Conservation (phyloP, 2,888 invertebrate species). For the Sthenelais limicola region DNA sequence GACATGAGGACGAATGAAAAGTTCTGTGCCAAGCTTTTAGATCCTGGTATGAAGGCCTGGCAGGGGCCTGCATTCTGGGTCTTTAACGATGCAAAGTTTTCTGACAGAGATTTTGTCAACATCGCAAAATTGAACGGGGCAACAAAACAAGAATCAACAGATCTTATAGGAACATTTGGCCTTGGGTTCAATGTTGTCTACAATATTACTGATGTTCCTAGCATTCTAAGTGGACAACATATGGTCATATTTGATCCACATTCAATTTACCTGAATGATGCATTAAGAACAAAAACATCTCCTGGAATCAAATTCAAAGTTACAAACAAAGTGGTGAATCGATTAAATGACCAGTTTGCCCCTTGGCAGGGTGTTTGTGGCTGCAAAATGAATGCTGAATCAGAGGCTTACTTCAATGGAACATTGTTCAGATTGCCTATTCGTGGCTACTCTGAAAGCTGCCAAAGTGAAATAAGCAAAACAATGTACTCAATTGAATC, state of each 20-base stretch:
- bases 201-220: constrained; percentile 68
- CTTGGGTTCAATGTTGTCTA: constrained; percentile 69
- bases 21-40: constrained; percentile 55
- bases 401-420: constrained; percentile 53
- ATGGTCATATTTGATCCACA: constrained; percentile 69
- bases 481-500: neutral
- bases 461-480: neutral
- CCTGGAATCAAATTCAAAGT: constrained; percentile 60
- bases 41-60: constrained; percentile 62
- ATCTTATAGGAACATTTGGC: constrained; percentile 68
- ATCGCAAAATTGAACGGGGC: constrained; percentile 65
- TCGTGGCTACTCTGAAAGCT: constrained; percentile 42
- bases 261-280: constrained; percentile 57
- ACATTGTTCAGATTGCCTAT: constrained; percentile 68
- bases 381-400: constrained; percentile 30
- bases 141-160: constrained; percentile 60
- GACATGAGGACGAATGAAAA: constrained; percentile 62
- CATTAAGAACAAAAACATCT: constrained; percentile 53
- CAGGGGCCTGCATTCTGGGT: constrained; percentile 69
- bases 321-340: constrained; percentile 46
- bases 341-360: constrained; percentile 49
- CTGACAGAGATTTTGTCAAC: constrained; percentile 64
- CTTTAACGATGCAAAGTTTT: constrained; percentile 66
- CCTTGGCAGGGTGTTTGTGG: constrained; percentile 58
- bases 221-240: constrained; percentile 62